A percentile compares a stretch with the other conserved stretches of the same genome.
Conservation (phyloP, 2,113 vertebrate genomes). For the Nycticebus coucang region DNA sequence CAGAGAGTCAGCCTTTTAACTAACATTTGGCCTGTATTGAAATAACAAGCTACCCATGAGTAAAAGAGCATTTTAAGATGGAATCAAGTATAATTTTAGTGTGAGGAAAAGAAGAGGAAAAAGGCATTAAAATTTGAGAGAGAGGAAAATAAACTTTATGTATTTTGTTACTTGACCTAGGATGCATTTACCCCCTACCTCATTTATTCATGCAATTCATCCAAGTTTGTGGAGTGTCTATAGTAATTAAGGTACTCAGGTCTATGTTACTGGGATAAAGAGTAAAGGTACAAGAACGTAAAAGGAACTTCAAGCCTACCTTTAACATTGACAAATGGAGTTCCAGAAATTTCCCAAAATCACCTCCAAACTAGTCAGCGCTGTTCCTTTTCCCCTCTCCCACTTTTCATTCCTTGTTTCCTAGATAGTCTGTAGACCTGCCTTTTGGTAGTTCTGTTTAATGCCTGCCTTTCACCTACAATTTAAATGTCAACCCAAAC, state of each 20-base stretch:
- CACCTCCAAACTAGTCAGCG: neutral
- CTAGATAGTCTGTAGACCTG: neutral
- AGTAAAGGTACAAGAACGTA: neutral
- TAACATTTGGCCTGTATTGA: neutral
- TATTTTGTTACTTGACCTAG: neutral
- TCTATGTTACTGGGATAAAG: neutral
- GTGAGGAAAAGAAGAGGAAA: neutral
- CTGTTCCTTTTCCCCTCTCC: neutral
- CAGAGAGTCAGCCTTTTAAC: neutral
- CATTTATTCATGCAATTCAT: neutral
- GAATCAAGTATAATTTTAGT: neutral
- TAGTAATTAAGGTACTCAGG: neutral
- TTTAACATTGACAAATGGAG: neutral
- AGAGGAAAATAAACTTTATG: neutral
- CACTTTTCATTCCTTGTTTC: neutral
- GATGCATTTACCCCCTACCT: neutral
- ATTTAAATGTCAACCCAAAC: neutral
- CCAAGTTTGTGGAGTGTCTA: neutral
- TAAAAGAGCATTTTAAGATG: neutral
- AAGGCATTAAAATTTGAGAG: neutral
- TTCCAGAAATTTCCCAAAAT: neutral
- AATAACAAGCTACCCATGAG: neutral
- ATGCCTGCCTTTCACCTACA: neutral
- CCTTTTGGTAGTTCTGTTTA: neutral
- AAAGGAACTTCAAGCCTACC: neutral